Evolutionary conservation across 37 sponge, comb jelly and placozoan genomes (phyloP), one percentile per base, ranked within the genome.

Genomic region (Chondrosia reniformis): DNA sequence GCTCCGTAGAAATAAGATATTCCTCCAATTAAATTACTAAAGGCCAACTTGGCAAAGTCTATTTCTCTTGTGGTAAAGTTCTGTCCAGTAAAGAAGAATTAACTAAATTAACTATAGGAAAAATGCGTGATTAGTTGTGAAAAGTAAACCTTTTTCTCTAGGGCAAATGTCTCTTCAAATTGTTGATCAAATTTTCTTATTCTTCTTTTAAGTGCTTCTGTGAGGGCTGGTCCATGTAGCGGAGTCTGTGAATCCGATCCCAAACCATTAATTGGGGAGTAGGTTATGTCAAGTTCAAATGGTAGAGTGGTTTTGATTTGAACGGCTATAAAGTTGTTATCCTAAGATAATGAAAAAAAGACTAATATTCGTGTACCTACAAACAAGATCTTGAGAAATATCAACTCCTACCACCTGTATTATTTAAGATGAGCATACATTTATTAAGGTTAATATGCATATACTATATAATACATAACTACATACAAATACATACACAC

Each of bases 21-120:
- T 25, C 99, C 97, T 54, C 99, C 99, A 77, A 99, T 76, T 33
- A 95, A 82, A 72, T 93, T 95, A 52, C 99, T 99, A 78, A 99
- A 91, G 15, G 90, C 92, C 25, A 87, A 86, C 42, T 86, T 85
- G 9, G 94, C 99, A 83, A 95, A 97, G 4, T 55, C 40, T 1
- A 99, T 54, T 64, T 93, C 75, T 32, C 77, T 66, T 2, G 87
- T 81, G 46, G 49, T 59, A 56, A 88, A 99, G 8, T 92, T 92
- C 89, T 95, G 80, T 33, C 43, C 21, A 2, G 38, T 34, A 25
- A 84, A 66, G 28, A 19, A 46, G 33, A 9, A 38, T 24, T 49
- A 64, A 31, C 17, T 10, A 2, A 58, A 58, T 3, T 42, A n/a
- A n/a, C n/a, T n/a, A n/a, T n/a, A n/a, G n/a, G n/a, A n/a, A 2